phyloP scores from a whole-genome alignment of 2,113 vertebrate genomes.

The Calyptomena viridis region DNA sequence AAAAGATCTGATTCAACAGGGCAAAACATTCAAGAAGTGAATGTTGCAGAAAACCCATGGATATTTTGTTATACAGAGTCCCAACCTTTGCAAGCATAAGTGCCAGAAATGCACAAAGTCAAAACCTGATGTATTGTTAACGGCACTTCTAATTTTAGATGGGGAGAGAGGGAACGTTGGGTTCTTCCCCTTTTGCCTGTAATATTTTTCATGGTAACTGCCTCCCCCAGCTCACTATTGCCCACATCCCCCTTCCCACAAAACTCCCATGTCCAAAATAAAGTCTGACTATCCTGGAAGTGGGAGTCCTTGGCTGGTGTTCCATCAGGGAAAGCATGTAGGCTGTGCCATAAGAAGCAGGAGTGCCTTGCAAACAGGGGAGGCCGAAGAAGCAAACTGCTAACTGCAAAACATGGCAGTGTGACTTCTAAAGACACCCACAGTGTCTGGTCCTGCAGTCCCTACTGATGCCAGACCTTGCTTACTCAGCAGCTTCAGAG shows the following conservation, averaged over 20 bases:
- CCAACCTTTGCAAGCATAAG: background rate
- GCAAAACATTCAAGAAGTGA: slow-evolving; percentile 29
- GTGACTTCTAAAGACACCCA: background rate
- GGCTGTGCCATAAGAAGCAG: background rate
- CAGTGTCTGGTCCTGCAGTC: background rate
- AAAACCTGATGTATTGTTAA: slow-evolving; percentile 17
- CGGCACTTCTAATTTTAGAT: background rate
- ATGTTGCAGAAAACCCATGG: background rate
- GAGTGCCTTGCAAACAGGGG: background rate
- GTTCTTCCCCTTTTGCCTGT: background rate
- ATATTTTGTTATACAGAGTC: slow-evolving; percentile 23
- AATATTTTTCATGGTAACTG: background rate
- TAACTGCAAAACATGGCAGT: fast-evolving
- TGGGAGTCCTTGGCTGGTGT: background rate
- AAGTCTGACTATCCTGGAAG: background rate
- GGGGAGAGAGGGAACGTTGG: background rate
- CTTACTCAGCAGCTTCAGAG: background rate
- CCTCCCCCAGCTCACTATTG: background rate
- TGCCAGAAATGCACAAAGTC: slow-evolving; percentile 17
- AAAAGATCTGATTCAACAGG: slow-evolving; percentile 14
- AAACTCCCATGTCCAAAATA: background rate
- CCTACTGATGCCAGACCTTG: fast-evolving
- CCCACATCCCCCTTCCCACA: background rate
- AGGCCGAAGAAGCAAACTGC: background rate
- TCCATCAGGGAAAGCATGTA: background rate